A percentile compares a stretch with the other conserved stretches of the same genome.
Evolutionary conservation across 1,140 invertebrate species (phyloP).

Genomic region (Colletes latitarsis): DNA sequence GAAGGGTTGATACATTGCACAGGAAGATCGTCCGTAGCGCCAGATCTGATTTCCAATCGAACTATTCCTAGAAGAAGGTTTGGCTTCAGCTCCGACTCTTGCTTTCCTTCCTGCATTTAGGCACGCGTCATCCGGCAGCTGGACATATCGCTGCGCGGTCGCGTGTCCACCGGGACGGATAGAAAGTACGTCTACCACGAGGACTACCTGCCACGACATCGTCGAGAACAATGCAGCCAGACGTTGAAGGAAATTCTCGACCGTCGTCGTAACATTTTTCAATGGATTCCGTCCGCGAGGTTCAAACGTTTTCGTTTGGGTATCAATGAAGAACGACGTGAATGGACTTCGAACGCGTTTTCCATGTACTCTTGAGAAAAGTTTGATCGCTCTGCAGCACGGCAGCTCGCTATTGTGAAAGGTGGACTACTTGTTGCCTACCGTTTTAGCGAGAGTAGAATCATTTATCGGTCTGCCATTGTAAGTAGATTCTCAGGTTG

Average conservation of each 20-base stretch:
- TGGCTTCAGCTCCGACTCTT: conserved; percentile 26
- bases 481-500: background rate
- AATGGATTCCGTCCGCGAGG: conserved; percentile 11
- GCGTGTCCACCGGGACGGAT: conserved; percentile 69
- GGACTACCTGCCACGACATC: conserved; percentile 39
- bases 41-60: conserved; percentile 54
- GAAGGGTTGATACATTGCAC: too few relatives aligned
- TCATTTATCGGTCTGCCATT: background rate
- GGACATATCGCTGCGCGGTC: conserved; percentile 57
- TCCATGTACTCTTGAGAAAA: background rate
- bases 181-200: conserved; percentile 69
- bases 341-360: background rate
- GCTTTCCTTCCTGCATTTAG: conserved; percentile 75
- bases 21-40: background rate
- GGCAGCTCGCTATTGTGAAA: background rate
- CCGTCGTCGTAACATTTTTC: conserved; percentile 20
- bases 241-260: conserved; percentile 43
- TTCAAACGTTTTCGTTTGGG: conserved; percentile 6
- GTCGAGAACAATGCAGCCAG: conserved; percentile 64
- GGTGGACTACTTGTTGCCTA: background rate
- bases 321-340: conserved; percentile 13
- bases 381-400: too few relatives aligned
- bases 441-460: too few relatives aligned
- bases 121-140: conserved; percentile 66
- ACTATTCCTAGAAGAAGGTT: conserved; percentile 30